A percentile compares a stretch with the other conserved stretches of the same genome.
These are phyloP conservation scores for Cynaeus angustus DNA, from an alignment of 2,888 invertebrate species.

Conservation along the genomic window DNA sequence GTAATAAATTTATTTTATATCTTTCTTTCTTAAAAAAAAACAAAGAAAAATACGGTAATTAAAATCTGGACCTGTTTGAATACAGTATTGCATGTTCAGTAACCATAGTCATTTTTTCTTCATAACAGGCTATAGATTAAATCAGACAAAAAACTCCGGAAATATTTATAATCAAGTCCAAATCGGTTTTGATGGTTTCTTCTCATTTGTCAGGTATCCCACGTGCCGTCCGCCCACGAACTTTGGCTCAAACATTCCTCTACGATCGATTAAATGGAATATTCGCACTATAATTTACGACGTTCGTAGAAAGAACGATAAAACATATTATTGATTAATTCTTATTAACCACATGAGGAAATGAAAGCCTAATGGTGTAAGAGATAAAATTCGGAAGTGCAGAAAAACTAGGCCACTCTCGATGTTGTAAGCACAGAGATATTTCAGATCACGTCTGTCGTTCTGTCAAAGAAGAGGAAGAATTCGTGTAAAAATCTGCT, in stretches of 20 bases:
- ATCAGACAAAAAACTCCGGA: slow-evolving; percentile 3
- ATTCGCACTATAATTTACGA: background rate
- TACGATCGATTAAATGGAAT: slow-evolving; percentile 1
- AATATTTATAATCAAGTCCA: slow-evolving; percentile 3
- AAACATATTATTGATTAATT: slow-evolving; percentile 2
- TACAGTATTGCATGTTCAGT: slow-evolving; percentile 7
- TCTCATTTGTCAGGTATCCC: slow-evolving; percentile 4
- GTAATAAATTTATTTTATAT: background rate
- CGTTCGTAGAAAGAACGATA: background rate
- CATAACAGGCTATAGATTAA: background rate
- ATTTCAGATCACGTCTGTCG: slow-evolving; percentile 19
- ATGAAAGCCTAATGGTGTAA: slow-evolving; percentile 6
- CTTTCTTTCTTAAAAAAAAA: background rate
- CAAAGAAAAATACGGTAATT: slow-evolving; percentile 1
- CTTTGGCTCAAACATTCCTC: background rate
- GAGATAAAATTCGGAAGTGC: background rate
- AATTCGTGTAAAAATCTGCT: slow-evolving; percentile 9
- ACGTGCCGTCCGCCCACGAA: slow-evolving; percentile 11
- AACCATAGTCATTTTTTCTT: background rate
- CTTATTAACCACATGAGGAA: slow-evolving; percentile 6
- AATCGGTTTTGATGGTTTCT: background rate
- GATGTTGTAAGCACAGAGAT: background rate
- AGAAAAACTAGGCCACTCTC: background rate
- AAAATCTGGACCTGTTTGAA: background rate
- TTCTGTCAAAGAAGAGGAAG: slow-evolving; percentile 14